Base-by-base conservation (phyloP, 2,888 invertebrate genomes). In the Lithophane ornitopus region DNA sequence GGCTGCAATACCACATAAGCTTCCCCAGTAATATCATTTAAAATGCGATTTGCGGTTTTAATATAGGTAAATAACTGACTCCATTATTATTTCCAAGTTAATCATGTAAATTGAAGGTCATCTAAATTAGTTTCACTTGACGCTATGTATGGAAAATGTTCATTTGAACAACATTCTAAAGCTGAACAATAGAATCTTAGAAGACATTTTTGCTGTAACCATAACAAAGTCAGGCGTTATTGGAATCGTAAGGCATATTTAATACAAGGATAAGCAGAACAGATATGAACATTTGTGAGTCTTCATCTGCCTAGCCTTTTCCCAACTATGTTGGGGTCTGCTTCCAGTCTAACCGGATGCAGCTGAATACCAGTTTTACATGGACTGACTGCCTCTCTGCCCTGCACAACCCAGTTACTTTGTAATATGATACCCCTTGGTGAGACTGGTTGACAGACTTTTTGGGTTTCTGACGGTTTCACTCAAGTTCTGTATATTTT, bases 41-140 rank as follows among this genome's bases (percentile, higher is more conserved):
- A 69, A 84, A 80, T 70, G 49, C 34, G 26, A 71, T 74, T 82
- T 84, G 80, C 58, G 66, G 71, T 80, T 71, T 69, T 72, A 70
- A 62, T 68, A 44, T 68, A 68, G 49, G 34, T 66, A 63, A 78
- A 61, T 61, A 70, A 54, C 49, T 68, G 56, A 62, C 22, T 76
- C n/a, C 34, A 49, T 70, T 68, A 84, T 68, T 74, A 73, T 52
- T 41, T 78, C 7, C 22, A 62, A 68, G 58, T 41, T 44, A 70
- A 84, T 84, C 68, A 74, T 39, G 65, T 84, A 59, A 61, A 70
- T 65, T 71, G 59, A 74, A 79, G 84, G 67, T 28, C 59, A 71
- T 80, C 6, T 68, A 68, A 70, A 84, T 81, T 83, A 67, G 81
- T 79, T 81, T 58, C 70, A 83, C 28, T 63, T 63, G 22, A 54